These are phyloP conservation scores for Drosophila azteca DNA, from an alignment of 1,140 invertebrate species.

Conservation along the genomic window DNA sequence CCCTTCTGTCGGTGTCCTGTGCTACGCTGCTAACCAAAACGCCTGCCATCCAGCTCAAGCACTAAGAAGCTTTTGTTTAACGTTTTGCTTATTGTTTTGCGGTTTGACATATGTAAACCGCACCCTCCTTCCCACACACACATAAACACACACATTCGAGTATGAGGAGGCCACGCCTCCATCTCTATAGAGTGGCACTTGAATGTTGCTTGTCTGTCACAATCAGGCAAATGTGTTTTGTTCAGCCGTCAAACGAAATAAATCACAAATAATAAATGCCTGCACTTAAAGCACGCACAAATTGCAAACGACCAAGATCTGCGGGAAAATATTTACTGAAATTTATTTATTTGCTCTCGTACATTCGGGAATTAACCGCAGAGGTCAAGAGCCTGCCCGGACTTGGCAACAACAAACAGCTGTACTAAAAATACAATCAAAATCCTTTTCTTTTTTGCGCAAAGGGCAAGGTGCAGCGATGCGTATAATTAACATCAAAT, in stretches of 20 bases:
- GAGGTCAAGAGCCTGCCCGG: neutral
- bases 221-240: constrained; percentile 69
- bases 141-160: constrained; percentile 1
- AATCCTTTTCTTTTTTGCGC: constrained; percentile 1
- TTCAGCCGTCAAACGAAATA: constrained; percentile 16
- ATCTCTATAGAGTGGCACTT: constrained; percentile 49
- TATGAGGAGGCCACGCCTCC: constrained; percentile 22
- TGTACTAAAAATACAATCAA: constrained; percentile 24
- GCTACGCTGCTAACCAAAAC: constrained; percentile 43
- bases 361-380: neutral
- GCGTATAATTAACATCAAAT: constrained; percentile 72
- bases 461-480: constrained; percentile 48
- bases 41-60: constrained; percentile 34
- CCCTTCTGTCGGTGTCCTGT: constrained; percentile 23
- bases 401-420: neutral
- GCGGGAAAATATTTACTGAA: constrained; percentile 1
- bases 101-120: constrained; percentile 60
- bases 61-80: constrained; percentile 60
- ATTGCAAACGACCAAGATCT: constrained; percentile 6
- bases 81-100: constrained; percentile 58
- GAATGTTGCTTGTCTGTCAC: constrained; percentile 64
- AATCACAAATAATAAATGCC: constrained; percentile 51
- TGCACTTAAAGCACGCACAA: constrained; percentile 31
- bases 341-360: too few species aligned
- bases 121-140: neutral